A percentile compares a stretch with the other conserved stretches of the same genome.
Conservation (phyloP, 2,797 vertebrate genomes). For the Sebastiscus tertius region DNA sequence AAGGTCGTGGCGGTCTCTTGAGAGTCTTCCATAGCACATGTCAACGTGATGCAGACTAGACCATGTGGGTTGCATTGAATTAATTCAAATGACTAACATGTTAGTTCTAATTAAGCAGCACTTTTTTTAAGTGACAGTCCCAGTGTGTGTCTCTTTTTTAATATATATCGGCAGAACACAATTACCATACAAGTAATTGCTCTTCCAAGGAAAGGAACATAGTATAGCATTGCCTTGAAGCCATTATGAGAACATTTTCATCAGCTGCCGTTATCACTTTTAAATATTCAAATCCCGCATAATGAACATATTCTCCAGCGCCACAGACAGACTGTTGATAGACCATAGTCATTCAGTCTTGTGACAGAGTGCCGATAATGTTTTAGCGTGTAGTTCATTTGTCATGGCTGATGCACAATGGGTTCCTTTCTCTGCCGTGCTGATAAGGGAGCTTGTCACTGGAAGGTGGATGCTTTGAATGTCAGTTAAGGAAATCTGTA, state of each 20-base stretch:
- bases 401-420: slow-evolving; percentile 47
- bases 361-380: slow-evolving; percentile 36
- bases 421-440: slow-evolving; percentile 15
- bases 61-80: not conserved
- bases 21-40: not conserved
- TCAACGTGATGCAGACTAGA: not conserved
- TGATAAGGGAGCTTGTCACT: slow-evolving; percentile 44
- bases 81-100: not conserved
- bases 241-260: slow-evolving; percentile 23
- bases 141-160: not conserved
- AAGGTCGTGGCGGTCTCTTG: not conserved
- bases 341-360: slow-evolving; percentile 21
- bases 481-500: slow-evolving; percentile 15
- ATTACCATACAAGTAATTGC: slow-evolving; percentile 9
- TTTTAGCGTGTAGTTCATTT: slow-evolving; percentile 40
- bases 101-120: not conserved
- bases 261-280: slow-evolving; percentile 14
- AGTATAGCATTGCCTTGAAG: not conserved
- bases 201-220: not conserved
- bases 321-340: slow-evolving; percentile 21
- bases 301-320: slow-evolving; percentile 34
- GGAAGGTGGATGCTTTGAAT: slow-evolving; percentile 37
- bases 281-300: slow-evolving; percentile 6
- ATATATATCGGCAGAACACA: not conserved
- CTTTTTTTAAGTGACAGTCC: not conserved